Base-by-base conservation (phyloP, 2,888 invertebrate genomes). In the Terebella lapidaria region DNA sequence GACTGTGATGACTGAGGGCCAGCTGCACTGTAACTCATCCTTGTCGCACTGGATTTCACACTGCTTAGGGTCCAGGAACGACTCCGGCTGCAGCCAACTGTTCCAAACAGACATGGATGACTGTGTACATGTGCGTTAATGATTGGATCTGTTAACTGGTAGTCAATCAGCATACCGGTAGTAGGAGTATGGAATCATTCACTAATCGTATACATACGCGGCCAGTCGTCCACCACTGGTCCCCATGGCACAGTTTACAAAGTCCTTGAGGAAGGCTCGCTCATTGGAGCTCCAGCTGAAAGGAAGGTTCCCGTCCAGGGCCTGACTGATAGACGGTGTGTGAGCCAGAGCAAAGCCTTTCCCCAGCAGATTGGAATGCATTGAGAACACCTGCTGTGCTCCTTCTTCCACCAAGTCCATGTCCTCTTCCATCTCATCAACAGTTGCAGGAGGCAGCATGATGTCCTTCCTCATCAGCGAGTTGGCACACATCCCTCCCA, bases 11-110 rank as follows among this genome's bases (percentile, higher is more conserved):
- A 90, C 86, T 0, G 91, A 88, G 18, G 91, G 90, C 88, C 90
- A 90, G 55, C 91, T 91, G 73, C 89, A 90, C 56, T 89, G 86
- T 68, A 84, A 70, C 35, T 81, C 80, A 27, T 84, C 82, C 57
- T 86, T 82, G 30, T 89, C 88, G 71, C 89, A 88, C 63, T 89
- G 84, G 58, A 94, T 86, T 81, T 93, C 91, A 71, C 93, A 94
- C 75, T 89, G 89, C 62, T 86, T 80, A 0, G 94, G 92, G 81
- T 95, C 95, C 54, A 95, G 89, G 68, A 90, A 89, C 27, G 94
- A 88, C 72, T 92, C 92, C 1, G 94, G 94, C 75, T 94, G 92
- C 59, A 97, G 83, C 95, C 96, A 97, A 75, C 91, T 81, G 64
- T 25, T 29, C 26, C 4, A 58, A 52, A 24, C 4, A n/a, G n/a